These are phyloP conservation scores for Neostethus bicornis DNA, from an alignment of 2,797 vertebrate species.

Conservation along the genomic window DNA sequence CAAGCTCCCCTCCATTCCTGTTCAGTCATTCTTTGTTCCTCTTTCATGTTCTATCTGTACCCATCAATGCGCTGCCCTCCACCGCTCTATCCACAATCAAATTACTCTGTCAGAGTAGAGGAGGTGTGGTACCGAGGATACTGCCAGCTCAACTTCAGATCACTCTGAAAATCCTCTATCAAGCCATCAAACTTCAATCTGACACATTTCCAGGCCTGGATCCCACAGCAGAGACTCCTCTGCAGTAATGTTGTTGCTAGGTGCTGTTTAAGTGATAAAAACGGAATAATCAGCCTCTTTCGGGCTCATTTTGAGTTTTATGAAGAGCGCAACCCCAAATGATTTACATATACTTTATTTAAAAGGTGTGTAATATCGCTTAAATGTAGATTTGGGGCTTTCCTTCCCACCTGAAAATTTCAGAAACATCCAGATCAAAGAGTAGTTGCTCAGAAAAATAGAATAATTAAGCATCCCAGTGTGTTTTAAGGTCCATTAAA, in stretches of 20 bases:
- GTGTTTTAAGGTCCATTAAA: slow-evolving; percentile 6
- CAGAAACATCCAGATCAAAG: slow-evolving; percentile 27
- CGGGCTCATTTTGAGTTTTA: slow-evolving; percentile 54
- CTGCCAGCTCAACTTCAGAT: slow-evolving; percentile 17
- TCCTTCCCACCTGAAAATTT: slow-evolving; percentile 8
- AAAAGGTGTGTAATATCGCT: slow-evolving; percentile 22
- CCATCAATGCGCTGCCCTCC: slow-evolving; percentile 47
- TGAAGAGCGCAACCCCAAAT: slow-evolving; percentile 54
- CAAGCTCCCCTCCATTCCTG: slow-evolving; percentile 48
- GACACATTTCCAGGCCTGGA: slow-evolving; percentile 15
- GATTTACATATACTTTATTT: slow-evolving; percentile 59
- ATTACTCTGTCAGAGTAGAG: slow-evolving; percentile 45
- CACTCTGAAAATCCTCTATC: slow-evolving; percentile 31
- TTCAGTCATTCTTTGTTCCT: slow-evolving; percentile 42
- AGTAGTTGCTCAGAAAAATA: background rate
- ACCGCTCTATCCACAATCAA: slow-evolving; percentile 43
- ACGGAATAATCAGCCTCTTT: slow-evolving; percentile 66
- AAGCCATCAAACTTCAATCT: slow-evolving; percentile 18
- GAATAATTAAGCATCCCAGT: background rate
- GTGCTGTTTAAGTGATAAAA: slow-evolving; percentile 62
- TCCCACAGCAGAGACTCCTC: slow-evolving; percentile 28
- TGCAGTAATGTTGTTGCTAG: slow-evolving; percentile 64
- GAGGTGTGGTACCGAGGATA: slow-evolving; percentile 13
- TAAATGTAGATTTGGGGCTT: slow-evolving; percentile 30
- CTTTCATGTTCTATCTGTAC: slow-evolving; percentile 43